These are phyloP conservation scores for Drosophila multiciliata DNA, from an alignment of 2,888 invertebrate genomes.

Conservation along the genomic window DNA sequence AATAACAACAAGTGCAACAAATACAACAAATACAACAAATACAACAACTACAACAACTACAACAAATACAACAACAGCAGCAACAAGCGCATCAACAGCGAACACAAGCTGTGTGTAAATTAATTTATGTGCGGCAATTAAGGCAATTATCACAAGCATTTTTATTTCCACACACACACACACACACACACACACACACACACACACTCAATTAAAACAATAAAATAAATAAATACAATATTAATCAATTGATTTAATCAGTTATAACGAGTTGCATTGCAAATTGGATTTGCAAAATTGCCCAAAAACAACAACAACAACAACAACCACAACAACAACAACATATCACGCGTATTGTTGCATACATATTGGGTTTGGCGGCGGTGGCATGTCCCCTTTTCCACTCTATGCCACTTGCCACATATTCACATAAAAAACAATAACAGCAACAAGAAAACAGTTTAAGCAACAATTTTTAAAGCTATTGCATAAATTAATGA, in stretches of 20 bases:
- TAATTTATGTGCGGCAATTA: slow-evolving; percentile 69
- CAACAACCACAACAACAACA: slow-evolving; percentile 38
- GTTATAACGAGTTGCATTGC: slow-evolving; percentile 15
- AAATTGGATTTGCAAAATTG: neutral
- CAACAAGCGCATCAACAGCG: slow-evolving; percentile 4
- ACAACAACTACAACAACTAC: slow-evolving; percentile 6
- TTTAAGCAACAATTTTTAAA: slow-evolving; percentile 25
- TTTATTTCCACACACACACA: slow-evolving; percentile 9
- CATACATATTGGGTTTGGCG: slow-evolving; percentile 23
- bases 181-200: neutral
- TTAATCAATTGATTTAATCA: slow-evolving; percentile 61
- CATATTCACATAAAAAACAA: neutral
- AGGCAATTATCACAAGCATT: slow-evolving; percentile 53
- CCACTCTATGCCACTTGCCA: neutral
- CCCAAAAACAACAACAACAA: slow-evolving; percentile 50
- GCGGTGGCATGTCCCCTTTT: neutral
- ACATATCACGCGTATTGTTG: slow-evolving; percentile 13
- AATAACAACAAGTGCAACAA: slow-evolving; percentile 18
- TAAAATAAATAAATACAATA: slow-evolving; percentile 12
- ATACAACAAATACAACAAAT: slow-evolving; percentile 2
- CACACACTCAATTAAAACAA: slow-evolving; percentile 50
- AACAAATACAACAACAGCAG: slow-evolving; percentile 1
- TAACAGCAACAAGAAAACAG: slow-evolving; percentile 9
- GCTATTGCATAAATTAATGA: slow-evolving; percentile 33
- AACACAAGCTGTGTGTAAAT: slow-evolving; percentile 54